A percentile compares a stretch with the other conserved stretches of the same genome.
Conservation (phyloP, 2,113 vertebrate species). For the Piaya cayana region DNA sequence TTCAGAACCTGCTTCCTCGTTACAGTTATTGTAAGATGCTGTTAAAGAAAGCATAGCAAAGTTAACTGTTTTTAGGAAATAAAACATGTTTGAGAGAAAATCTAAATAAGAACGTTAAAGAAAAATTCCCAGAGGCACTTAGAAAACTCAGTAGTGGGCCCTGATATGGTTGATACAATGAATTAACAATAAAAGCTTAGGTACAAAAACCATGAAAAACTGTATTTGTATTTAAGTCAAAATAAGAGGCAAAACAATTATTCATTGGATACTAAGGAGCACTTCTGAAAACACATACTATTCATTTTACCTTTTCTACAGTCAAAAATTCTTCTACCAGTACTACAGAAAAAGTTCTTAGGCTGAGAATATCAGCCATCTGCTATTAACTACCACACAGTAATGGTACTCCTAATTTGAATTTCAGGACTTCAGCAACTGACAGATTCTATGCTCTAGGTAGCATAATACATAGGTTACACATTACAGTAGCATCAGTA, state of each 20-base stretch:
- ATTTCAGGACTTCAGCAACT: neutral
- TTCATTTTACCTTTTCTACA: neutral
- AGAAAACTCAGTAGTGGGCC: neutral
- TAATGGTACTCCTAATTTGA: neutral
- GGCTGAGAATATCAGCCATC: neutral
- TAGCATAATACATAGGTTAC: accelerated
- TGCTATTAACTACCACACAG: neutral
- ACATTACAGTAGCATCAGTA: neutral
- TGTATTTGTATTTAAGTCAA: neutral
- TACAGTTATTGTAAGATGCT: conserved; percentile 69
- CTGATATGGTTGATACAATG: neutral
- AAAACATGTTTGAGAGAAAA: neutral
- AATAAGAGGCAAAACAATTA: accelerated
- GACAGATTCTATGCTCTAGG: neutral
- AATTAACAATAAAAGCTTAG: neutral
- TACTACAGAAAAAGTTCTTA: neutral
- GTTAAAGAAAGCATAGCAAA: conserved; percentile 15
- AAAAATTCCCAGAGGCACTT: neutral
- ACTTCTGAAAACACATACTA: neutral
- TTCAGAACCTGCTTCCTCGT: conserved; percentile 60
- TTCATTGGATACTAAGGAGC: neutral
- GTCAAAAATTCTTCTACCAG: neutral
- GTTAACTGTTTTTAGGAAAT: neutral
- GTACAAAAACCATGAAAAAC: neutral
- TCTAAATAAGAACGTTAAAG: neutral